These are phyloP conservation scores for Drosophila putrida DNA, from an alignment of 2,888 invertebrate genomes.

Conservation along the genomic window DNA sequence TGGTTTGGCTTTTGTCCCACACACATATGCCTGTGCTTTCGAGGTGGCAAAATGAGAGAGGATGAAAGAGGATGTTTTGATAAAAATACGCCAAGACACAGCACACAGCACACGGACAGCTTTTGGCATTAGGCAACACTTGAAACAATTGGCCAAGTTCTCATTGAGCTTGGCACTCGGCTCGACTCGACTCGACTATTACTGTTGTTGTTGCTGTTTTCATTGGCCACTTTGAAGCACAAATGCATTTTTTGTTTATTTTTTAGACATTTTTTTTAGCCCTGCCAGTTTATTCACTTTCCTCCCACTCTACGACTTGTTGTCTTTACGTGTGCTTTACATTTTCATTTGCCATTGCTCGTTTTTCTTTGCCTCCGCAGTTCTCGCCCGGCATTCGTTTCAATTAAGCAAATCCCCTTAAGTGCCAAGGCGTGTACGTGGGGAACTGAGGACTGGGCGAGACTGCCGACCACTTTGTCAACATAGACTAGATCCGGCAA, in stretches of 20 bases:
- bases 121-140: slow-evolving; percentile 61
- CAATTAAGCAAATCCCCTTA: slow-evolving; percentile 83
- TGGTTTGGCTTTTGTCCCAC: slow-evolving; percentile 4
- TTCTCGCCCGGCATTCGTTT: slow-evolving; percentile 71
- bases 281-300: not conserved
- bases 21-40: not conserved
- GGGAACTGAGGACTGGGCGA: not conserved
- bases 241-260: slow-evolving; percentile 63
- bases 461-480: slow-evolving; percentile 54
- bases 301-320: slow-evolving; percentile 7
- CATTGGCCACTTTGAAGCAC: slow-evolving; percentile 38
- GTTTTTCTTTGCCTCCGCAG: slow-evolving; percentile 41
- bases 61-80: slow-evolving; percentile 3
- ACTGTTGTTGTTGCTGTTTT: slow-evolving; percentile 26
- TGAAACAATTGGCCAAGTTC: slow-evolving; percentile 43
- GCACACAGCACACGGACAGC: slow-evolving; percentile 36
- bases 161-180: slow-evolving; percentile 13
- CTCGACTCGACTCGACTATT: slow-evolving; percentile 6
- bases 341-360: slow-evolving; percentile 56
- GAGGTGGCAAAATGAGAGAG: not conserved
- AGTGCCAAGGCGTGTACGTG: slow-evolving; percentile 79
- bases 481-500: slow-evolving; percentile 45
- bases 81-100: slow-evolving; percentile 27
- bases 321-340: slow-evolving; percentile 49
- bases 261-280: slow-evolving; percentile 51